Conservation (phyloP, 2,797 vertebrate species). For the Lateolabrax maculatus region DNA sequence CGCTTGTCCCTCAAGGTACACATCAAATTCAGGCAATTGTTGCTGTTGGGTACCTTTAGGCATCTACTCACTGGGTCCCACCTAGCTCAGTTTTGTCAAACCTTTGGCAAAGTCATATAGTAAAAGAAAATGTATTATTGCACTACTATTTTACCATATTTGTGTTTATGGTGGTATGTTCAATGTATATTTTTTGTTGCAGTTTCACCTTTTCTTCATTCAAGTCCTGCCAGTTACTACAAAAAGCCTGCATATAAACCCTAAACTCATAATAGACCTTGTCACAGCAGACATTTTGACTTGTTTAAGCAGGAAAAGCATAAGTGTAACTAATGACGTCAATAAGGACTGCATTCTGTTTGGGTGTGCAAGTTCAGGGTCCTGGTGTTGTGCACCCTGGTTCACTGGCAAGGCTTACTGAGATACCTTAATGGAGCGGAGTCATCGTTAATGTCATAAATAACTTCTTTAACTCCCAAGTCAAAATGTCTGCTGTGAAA, state of each 20-base stretch:
- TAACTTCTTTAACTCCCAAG: not conserved
- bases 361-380: not conserved
- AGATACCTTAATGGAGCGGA: not conserved
- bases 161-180: not conserved
- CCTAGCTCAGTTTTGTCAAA: too few species aligned
- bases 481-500: constrained; percentile 13
- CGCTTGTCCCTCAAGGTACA: too few species aligned
- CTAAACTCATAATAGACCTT: not conserved
- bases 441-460: not conserved
- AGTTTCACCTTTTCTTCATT: not conserved
- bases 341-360: not conserved
- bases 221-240: not conserved
- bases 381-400: not conserved
- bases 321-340: not conserved
- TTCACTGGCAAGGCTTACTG: not conserved
- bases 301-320: not conserved
- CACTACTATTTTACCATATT: not conserved
- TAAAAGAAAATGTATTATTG: not conserved
- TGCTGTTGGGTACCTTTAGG: too few species aligned
- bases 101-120: too few species aligned
- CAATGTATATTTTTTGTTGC: not conserved
- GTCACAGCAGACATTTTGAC: not conserved
- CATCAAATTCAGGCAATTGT: too few species aligned
- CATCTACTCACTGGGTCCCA: too few species aligned
- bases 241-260: not conserved